Percentiles rank a stretch among this genome's conserved stretches.
Conservation (phyloP, 2,797 vertebrate species). For the Tokudaia muenninki region DNA sequence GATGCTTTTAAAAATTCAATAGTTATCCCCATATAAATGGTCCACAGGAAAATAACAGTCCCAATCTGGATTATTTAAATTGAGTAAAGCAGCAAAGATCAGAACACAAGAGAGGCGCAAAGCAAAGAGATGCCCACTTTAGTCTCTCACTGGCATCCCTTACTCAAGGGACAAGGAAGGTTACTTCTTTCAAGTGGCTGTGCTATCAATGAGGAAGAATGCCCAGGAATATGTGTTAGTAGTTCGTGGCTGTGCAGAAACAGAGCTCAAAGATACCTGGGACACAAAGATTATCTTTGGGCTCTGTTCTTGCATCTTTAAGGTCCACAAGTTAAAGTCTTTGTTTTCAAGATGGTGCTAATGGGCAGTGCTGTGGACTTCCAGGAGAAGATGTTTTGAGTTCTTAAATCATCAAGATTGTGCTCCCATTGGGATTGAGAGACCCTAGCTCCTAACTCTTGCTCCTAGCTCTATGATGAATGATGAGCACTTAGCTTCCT, state of each 20-base stretch:
- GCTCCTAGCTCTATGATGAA: neutral
- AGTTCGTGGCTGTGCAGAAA: neutral
- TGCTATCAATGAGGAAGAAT: neutral
- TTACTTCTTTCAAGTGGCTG: neutral
- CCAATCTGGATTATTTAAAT: neutral
- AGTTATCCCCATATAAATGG: neutral
- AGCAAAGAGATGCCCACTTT: neutral
- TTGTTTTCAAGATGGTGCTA: neutral
- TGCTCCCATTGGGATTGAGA: neutral
- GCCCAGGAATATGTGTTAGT: neutral
- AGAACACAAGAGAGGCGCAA: neutral
- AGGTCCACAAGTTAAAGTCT: neutral
- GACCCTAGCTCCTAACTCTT: neutral
- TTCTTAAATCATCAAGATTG: neutral
- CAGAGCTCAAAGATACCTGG: neutral
- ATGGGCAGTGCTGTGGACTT: neutral
- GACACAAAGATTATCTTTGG: neutral
- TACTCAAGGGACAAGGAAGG: constrained; percentile 7
- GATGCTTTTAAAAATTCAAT: neutral
- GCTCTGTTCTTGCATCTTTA: neutral
- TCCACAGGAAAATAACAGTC: neutral
- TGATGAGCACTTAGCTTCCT: neutral
- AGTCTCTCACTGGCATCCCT: neutral
- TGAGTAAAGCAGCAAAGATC: neutral
- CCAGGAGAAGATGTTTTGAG: neutral